phyloP scores from a whole-genome alignment of 2,113 vertebrate species.

The Phrynosoma platyrhinos region DNA sequence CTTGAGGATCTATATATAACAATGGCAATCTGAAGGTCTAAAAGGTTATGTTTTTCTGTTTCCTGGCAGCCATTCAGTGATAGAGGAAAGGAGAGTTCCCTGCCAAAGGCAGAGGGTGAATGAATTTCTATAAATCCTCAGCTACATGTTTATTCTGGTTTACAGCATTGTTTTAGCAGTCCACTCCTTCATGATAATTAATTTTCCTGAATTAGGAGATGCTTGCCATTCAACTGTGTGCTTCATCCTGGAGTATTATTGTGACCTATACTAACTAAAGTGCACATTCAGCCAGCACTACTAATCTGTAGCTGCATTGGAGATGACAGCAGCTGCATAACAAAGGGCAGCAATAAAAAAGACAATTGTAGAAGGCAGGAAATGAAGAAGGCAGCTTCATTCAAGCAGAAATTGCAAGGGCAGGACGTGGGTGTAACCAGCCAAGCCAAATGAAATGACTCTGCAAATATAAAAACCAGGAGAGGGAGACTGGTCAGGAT shows the following conservation, averaged over 20 bases:
- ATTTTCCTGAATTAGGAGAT: slow-evolving; percentile 21
- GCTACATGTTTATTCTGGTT: background rate
- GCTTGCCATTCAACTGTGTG: background rate
- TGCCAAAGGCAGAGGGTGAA: background rate
- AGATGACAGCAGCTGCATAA: slow-evolving; percentile 1
- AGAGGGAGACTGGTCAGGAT: background rate
- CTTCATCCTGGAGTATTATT: slow-evolving; percentile 4
- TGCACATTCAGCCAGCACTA: background rate
- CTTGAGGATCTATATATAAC: background rate
- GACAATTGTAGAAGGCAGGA: background rate
- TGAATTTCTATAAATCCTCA: slow-evolving; percentile 23
- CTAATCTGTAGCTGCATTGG: background rate
- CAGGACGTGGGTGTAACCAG: background rate
- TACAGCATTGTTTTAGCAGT: slow-evolving; percentile 34
- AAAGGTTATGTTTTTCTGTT: slow-evolving; percentile 12
- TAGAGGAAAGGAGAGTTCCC: slow-evolving; percentile 13
- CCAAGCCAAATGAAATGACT: slow-evolving; percentile 15
- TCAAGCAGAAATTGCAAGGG: slow-evolving; percentile 30
- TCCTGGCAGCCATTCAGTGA: slow-evolving; percentile 5
- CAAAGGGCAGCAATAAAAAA: slow-evolving; percentile 3
- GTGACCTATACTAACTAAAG: background rate
- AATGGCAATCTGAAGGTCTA: background rate
- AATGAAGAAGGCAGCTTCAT: slow-evolving; percentile 34
- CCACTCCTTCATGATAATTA: accelerated
- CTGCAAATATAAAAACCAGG: background rate